Evolutionary conservation across 2,888 invertebrate genomes (phyloP).

Genomic region (Cataglyphis livida): DNA sequence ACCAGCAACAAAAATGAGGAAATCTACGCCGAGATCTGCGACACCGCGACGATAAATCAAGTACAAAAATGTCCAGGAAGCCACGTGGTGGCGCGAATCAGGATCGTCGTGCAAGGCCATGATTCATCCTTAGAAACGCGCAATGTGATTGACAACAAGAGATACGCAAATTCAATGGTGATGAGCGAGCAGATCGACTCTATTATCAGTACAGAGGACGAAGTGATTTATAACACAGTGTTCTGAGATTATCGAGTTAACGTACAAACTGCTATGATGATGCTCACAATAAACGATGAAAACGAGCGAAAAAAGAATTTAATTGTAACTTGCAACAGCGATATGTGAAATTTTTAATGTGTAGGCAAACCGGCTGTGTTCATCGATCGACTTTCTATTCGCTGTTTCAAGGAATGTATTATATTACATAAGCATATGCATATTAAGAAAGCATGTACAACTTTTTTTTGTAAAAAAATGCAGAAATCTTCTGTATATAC

Average conservation of each 20-base stretch:
- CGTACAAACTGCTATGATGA: neutral
- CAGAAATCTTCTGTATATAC: constrained; percentile 68
- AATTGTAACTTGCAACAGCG: constrained; percentile 14
- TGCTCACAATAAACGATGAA: neutral
- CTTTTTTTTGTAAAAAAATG: constrained; percentile 50
- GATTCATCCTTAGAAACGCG: constrained; percentile 68
- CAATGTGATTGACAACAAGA: constrained; percentile 65
- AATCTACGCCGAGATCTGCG: constrained; percentile 84
- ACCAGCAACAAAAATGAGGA: constrained; percentile 79
- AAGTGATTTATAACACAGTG: constrained; percentile 83
- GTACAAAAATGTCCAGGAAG: constrained; percentile 79
- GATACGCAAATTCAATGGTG: constrained; percentile 81
- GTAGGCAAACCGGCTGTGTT: constrained; percentile 71
- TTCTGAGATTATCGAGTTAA: constrained; percentile 71
- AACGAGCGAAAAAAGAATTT: neutral
- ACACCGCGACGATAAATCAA: constrained; percentile 72
- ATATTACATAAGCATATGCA: constrained; percentile 56
- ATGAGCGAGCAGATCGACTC: constrained; percentile 80
- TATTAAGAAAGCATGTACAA: constrained; percentile 44
- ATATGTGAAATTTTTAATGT: constrained; percentile 48
- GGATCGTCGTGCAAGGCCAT: constrained; percentile 81
- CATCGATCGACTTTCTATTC: constrained; percentile 56
- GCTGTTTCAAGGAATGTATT: constrained; percentile 61
- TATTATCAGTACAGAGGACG: constrained; percentile 82
- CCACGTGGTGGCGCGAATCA: constrained; percentile 83